phyloP scores from a whole-genome alignment of 2,113 vertebrate species.

The Nanorana parkeri region DNA sequence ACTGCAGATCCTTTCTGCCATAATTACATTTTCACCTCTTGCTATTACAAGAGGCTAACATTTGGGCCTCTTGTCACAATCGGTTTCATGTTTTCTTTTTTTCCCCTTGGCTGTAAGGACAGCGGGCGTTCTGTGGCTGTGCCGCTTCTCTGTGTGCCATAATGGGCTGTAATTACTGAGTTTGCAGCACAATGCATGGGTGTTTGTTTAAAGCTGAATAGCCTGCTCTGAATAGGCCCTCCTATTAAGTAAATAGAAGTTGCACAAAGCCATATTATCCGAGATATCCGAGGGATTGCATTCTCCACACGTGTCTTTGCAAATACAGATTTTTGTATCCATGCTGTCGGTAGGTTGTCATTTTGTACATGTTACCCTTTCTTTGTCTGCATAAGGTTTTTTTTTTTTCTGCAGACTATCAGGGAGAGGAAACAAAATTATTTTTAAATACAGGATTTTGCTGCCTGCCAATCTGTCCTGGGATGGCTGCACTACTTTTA shows the following conservation, averaged over 20 bases:
- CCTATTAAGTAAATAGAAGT: slow-evolving; percentile 71
- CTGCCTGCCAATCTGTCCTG: too few relatives aligned
- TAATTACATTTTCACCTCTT: slow-evolving; percentile 83
- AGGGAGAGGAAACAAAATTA: too few relatives aligned
- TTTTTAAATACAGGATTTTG: too few relatives aligned
- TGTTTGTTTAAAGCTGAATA: slow-evolving; percentile 83
- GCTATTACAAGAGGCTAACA: slow-evolving; percentile 80
- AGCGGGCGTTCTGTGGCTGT: slow-evolving; percentile 63
- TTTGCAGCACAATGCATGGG: slow-evolving; percentile 75
- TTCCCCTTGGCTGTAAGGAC: slow-evolving; percentile 20
- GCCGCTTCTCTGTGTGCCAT: slow-evolving; percentile 78
- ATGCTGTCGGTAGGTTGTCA: neutral
- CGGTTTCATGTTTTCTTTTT: slow-evolving; percentile 69
- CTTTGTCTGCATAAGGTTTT: neutral
- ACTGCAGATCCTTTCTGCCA: slow-evolving; percentile 75
- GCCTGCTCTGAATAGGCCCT: slow-evolving; percentile 76
- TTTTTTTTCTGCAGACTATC: neutral
- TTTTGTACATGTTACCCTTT: slow-evolving; percentile 9
- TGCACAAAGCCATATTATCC: slow-evolving; percentile 70
- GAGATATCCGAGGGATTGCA: slow-evolving; percentile 35
- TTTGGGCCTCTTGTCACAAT: slow-evolving; percentile 84
- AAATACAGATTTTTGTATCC: slow-evolving; percentile 27
- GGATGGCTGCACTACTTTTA: too few relatives aligned
- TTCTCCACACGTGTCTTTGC: slow-evolving; percentile 40
- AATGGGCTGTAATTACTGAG: slow-evolving; percentile 82